These are phyloP conservation scores for Triplophysa dalaica DNA, from an alignment of 2,113 vertebrate species.

Conservation along the genomic window DNA sequence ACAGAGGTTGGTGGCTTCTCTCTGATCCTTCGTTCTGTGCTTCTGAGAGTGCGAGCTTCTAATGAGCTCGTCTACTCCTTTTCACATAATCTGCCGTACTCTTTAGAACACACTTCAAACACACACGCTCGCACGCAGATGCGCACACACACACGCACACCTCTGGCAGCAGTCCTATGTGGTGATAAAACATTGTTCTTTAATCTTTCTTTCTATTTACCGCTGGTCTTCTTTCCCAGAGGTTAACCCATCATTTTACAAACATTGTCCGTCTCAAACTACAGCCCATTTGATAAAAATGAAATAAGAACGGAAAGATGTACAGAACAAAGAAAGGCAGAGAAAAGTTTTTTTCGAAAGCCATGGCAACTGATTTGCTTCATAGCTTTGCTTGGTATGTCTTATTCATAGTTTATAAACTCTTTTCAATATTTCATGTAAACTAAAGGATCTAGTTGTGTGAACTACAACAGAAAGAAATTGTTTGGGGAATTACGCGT, in stretches of 20 bases:
- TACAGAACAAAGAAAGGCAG: not conserved
- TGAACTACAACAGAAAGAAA: too few relatives aligned
- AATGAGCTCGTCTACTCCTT: slow-evolving; percentile 69
- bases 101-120: slow-evolving; percentile 73
- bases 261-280: slow-evolving; percentile 37
- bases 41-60: slow-evolving; percentile 68
- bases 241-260: slow-evolving; percentile 62
- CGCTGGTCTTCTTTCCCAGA: slow-evolving; percentile 44
- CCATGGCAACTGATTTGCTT: too few relatives aligned
- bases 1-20: slow-evolving; percentile 54
- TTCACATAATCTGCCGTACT: slow-evolving; percentile 73
- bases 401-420: too few relatives aligned
- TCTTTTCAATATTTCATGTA: too few relatives aligned
- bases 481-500: too few relatives aligned
- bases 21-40: slow-evolving; percentile 62
- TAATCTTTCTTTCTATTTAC: slow-evolving; percentile 43
- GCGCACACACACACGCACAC: not conserved
- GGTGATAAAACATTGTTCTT: slow-evolving; percentile 30
- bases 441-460: too few relatives aligned
- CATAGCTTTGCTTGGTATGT: too few relatives aligned
- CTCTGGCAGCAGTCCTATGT: not conserved
- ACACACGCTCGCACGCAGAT: too few relatives aligned
- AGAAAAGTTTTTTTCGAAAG: not conserved
- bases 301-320: not conserved
- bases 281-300: slow-evolving; percentile 18